Evolutionary conservation across 2,888 invertebrate genomes (phyloP), one percentile per base, ranked within the genome.

Genomic region (Xestia rhomboidea): DNA sequence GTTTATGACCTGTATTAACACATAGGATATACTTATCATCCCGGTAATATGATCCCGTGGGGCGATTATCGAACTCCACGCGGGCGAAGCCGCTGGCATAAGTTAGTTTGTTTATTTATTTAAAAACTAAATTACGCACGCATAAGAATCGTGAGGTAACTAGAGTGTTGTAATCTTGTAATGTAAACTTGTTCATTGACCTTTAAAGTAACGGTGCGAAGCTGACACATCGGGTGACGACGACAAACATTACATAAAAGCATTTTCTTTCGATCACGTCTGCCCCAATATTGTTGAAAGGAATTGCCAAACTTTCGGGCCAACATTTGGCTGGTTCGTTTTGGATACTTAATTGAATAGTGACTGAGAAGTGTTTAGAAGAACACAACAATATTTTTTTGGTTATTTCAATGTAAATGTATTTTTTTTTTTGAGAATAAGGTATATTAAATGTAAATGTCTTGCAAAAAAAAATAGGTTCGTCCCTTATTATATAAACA

Each of bases 111-210:
- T 54, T 57, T 27, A 57, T 15, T 7, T 60, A 18, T 30, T 60
- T 30, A 10, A 30, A 30, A 21, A 30, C 18, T 1, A 60, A 60
- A 30, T 60, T 60, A 10, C 30, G 21, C 21, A 34, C 34, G 34
- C 34, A 60, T 44, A 57, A 71, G 44, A 66, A 69, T 83, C 38
- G 68, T 78, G 73, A 78, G 57, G 71, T 74, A 69, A 72, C 87
- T 34, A 44, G 13, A 60, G 60, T 81, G 79, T 72, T 51, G 46
- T 76, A 72, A 87, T 81, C 76, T 72, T 51, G 46, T 76, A 72
- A 87, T 69, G 24, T 75, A 68, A 72, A 68, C 72, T 84, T 85
- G 85, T 81, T 73, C 85, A 62, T 85, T 85, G 85, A 85, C 81
- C 87, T 87, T 77, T 49, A 1, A 1, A 54, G 51, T 87, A 87